A percentile compares a stretch with the other conserved stretches of the same genome.
These are phyloP conservation scores for Macrophya annulata DNA, from an alignment of 2,888 invertebrate species.

Conservation along the genomic window DNA sequence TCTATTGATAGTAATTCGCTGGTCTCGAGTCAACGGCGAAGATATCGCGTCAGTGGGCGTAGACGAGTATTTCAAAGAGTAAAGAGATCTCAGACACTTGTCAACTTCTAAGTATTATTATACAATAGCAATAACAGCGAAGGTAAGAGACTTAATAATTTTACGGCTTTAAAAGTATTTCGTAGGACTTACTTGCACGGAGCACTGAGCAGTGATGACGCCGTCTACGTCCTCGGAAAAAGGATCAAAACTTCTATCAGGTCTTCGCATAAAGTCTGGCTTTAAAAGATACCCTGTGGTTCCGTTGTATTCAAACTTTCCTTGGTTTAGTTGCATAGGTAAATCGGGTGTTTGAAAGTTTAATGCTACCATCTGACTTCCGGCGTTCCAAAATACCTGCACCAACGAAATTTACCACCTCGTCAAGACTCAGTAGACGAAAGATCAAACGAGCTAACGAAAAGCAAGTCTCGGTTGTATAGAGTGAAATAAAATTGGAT, in stretches of 20 bases:
- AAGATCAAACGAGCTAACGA: constrained; percentile 28
- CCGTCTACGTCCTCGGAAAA: constrained; percentile 88
- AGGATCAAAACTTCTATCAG: constrained; percentile 87
- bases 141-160: not conserved
- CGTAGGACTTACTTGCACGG: constrained; percentile 81
- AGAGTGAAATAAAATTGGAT: not conserved
- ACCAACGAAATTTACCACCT: constrained; percentile 5
- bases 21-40: not conserved
- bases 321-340: constrained; percentile 88
- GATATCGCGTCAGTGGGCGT: not conserved
- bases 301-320: constrained; percentile 89
- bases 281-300: constrained; percentile 86
- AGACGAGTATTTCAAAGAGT: not conserved
- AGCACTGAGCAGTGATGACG: constrained; percentile 87
- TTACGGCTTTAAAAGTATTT: not conserved
- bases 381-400: constrained; percentile 89
- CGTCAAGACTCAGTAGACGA: not conserved
- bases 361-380: constrained; percentile 87
- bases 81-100: not conserved
- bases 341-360: constrained; percentile 88
- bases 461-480: not conserved
- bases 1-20: not conserved
- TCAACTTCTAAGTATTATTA: not conserved
- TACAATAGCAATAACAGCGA: not conserved
- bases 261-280: constrained; percentile 87